These are phyloP conservation scores for Urophycis tenuis DNA, from an alignment of 2,797 vertebrate genomes.

Conservation along the genomic window DNA sequence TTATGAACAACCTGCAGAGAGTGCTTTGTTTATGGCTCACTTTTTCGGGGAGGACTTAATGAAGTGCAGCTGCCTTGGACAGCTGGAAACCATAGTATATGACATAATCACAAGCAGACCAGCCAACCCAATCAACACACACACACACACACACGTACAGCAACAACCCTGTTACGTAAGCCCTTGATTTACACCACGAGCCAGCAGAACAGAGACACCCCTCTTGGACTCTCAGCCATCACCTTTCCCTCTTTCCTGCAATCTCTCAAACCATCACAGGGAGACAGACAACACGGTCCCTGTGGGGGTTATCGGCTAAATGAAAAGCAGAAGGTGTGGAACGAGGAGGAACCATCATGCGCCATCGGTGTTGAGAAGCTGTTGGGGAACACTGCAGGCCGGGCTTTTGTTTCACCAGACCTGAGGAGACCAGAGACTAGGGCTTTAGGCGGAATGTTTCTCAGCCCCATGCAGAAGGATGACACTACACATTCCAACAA, in stretches of 20 bases:
- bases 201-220: slow-evolving; percentile 30
- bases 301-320: slow-evolving; percentile 19
- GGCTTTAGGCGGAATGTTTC: slow-evolving; percentile 15
- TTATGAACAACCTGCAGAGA: slow-evolving; percentile 14
- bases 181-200: slow-evolving; percentile 32
- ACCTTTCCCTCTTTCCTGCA: slow-evolving; percentile 20
- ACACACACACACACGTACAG: slow-evolving; percentile 26
- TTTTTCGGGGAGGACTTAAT: slow-evolving; percentile 42
- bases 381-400: slow-evolving; percentile 30
- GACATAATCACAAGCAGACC: slow-evolving; percentile 48
- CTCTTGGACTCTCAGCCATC: slow-evolving; percentile 28
- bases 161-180: slow-evolving; percentile 29
- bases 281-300: slow-evolving; percentile 13
- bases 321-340: slow-evolving; percentile 48
- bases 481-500: slow-evolving; percentile 15
- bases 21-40: slow-evolving; percentile 22
- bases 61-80: slow-evolving; percentile 47
- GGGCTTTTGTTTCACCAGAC: background rate
- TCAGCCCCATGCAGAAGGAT: slow-evolving; percentile 17
- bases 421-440: background rate
- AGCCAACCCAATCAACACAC: slow-evolving; percentile 42
- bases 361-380: slow-evolving; percentile 32
- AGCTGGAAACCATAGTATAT: slow-evolving; percentile 60
- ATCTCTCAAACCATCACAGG: slow-evolving; percentile 11
- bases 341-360: slow-evolving; percentile 22